Evolutionary conservation across 2,113 vertebrate genomes (phyloP), one percentile per base, ranked within the genome.

Genomic region (Phyllostomus hastatus): DNA sequence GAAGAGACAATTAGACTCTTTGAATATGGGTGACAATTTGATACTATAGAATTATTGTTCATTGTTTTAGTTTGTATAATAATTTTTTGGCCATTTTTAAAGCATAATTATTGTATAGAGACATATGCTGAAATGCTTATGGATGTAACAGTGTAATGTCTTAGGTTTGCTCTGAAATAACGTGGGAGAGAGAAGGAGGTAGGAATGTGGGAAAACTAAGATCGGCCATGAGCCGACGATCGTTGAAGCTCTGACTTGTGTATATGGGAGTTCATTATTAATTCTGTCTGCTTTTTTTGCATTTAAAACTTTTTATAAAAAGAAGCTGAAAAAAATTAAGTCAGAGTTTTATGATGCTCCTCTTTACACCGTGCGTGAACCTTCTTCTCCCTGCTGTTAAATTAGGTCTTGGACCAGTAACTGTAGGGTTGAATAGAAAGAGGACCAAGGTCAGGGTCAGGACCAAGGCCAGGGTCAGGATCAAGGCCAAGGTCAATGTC

Each of bases 111-210:
- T 83, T 73, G 20, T 31, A 50, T 61, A n/a, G 38, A 80, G 12
- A 70, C 84, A 22, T 12, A 52, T 59, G 4, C 33, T 67, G 4
- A 88, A 66, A 72, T 64, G 81, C 80, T 86, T 91, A 4, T 57
- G 33, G 33, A 46, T 85, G 66, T 76, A 81, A 91, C 81, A 76
- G 19, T 35, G 35, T 41, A 3, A 33, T 61, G 5, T 38, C 67
- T 72, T 52, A 66, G 5, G 72, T 85, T 94, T 90, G 9, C n/a
- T 96, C 85, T 93, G 48, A 93, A 89, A 59, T 79, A 41, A 91
- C 72, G 43, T 33, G 38, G 31, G 38, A 76, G 31, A 9, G 9
- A 41, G 24, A 78, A 52, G 4, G 67, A 31, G 20, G 67, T 66
- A 15, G 20, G 7, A 5, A 14, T 43, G 24, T 61, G 11, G 38